Evolutionary conservation across 2,888 invertebrate genomes (phyloP).

Genomic region (Amiota mariae): DNA sequence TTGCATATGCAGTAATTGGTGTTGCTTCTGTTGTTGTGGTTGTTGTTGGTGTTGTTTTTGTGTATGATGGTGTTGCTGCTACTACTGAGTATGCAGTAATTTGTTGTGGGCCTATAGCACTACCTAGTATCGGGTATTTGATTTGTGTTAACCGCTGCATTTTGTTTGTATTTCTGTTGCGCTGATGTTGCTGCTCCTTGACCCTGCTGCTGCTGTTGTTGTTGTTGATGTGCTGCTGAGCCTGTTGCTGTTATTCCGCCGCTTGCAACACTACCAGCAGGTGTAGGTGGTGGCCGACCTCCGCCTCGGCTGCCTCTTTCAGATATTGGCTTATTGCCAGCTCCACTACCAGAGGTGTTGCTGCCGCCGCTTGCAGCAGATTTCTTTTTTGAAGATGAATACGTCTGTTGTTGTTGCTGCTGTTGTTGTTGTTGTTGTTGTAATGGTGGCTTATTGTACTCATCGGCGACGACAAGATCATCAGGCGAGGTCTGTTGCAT

Average conservation of each 20-base stretch:
- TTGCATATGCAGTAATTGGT: slow-evolving; percentile 46
- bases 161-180: slow-evolving; percentile 70
- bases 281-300: slow-evolving; percentile 68
- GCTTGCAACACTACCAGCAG: slow-evolving; percentile 52
- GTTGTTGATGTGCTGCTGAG: slow-evolving; percentile 55
- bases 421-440: slow-evolving; percentile 56
- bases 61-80: slow-evolving; percentile 45
- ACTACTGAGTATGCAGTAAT: slow-evolving; percentile 40
- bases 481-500: slow-evolving; percentile 74
- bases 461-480: slow-evolving; percentile 69
- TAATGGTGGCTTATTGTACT: slow-evolving; percentile 60
- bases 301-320: slow-evolving; percentile 70
- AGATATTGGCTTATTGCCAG: slow-evolving; percentile 64
- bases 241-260: slow-evolving; percentile 47
- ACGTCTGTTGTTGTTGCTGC: slow-evolving; percentile 50
- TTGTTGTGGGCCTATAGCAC: slow-evolving; percentile 63
- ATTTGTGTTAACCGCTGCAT: slow-evolving; percentile 70
- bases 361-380: slow-evolving; percentile 42
- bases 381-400: slow-evolving; percentile 53
- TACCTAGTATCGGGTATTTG: slow-evolving; percentile 74
- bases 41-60: slow-evolving; percentile 47
- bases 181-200: slow-evolving; percentile 44
- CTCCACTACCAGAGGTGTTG: slow-evolving; percentile 53
- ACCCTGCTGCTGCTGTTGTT: slow-evolving; percentile 46
- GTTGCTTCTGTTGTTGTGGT: slow-evolving; percentile 54